These are phyloP conservation scores for Tiliacea citrago DNA, from an alignment of 2,888 invertebrate species.

Conservation along the genomic window DNA sequence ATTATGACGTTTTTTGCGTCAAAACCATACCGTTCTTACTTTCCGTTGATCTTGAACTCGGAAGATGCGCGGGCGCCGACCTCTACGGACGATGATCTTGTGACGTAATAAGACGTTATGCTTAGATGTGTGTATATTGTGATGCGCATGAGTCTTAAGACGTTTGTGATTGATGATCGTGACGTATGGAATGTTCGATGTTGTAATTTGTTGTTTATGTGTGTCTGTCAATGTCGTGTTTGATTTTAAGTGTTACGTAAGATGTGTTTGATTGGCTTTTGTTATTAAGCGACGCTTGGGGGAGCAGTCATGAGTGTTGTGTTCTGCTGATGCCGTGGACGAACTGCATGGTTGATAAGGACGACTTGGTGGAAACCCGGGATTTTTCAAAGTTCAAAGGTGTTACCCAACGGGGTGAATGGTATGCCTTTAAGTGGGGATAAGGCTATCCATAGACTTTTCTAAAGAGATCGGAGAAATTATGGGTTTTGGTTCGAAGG, in stretches of 20 bases:
- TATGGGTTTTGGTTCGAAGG: too few relatives aligned
- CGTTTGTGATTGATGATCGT: slow-evolving; percentile 44
- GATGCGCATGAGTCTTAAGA: slow-evolving; percentile 28
- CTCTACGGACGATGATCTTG: slow-evolving; percentile 41
- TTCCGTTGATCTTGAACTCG: slow-evolving; percentile 72
- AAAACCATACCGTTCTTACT: slow-evolving; percentile 59
- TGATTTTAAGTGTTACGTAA: slow-evolving; percentile 5
- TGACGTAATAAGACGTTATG: slow-evolving; percentile 38
- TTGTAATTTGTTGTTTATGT: background rate
- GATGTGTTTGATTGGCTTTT: too few relatives aligned
- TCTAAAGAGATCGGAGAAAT: too few relatives aligned
- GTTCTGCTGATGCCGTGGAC: too few relatives aligned
- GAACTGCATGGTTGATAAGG: too few relatives aligned
- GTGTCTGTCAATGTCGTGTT: background rate
- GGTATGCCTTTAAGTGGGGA: too few relatives aligned
- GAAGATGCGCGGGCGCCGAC: slow-evolving; percentile 63
- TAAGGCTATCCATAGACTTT: too few relatives aligned
- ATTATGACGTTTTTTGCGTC: slow-evolving; percentile 36
- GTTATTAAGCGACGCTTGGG: too few relatives aligned
- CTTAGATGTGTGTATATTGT: slow-evolving; percentile 6
- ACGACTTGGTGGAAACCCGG: too few relatives aligned
- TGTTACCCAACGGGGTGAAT: too few relatives aligned
- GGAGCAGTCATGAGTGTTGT: too few relatives aligned
- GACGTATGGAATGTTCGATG: slow-evolving; percentile 1
- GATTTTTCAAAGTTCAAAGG: too few relatives aligned